These are phyloP conservation scores for Ridgeia piscesae DNA, from an alignment of 1,140 invertebrate species.

Conservation along the genomic window DNA sequence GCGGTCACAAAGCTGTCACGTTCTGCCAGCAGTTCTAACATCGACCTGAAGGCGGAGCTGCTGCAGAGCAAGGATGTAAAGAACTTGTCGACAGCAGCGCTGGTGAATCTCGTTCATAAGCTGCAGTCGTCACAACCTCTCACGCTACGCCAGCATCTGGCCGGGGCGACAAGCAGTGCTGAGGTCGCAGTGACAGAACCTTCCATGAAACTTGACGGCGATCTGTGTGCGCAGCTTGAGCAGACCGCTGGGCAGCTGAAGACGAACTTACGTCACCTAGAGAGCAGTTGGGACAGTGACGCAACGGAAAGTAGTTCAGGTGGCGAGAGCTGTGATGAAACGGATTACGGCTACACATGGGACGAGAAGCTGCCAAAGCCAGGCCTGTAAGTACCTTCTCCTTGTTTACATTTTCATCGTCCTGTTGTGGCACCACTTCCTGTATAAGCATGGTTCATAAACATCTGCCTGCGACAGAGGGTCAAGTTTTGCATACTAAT, in stretches of 20 bases:
- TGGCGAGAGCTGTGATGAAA: slow-evolving; percentile 89
- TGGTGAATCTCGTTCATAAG: slow-evolving; percentile 63
- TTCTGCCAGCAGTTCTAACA: slow-evolving; percentile 10
- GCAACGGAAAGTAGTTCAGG: slow-evolving; percentile 90
- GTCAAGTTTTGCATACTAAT: too few species aligned
- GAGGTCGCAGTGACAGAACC: slow-evolving; percentile 28
- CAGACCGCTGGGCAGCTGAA: slow-evolving; percentile 65
- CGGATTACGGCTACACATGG: slow-evolving; percentile 59
- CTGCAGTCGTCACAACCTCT: slow-evolving; percentile 48
- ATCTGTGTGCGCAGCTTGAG: slow-evolving; percentile 47
- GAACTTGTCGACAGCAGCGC: slow-evolving; percentile 60
- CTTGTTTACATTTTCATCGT: neutral
- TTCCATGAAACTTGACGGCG: slow-evolving; percentile 40
- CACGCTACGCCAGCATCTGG: slow-evolving; percentile 30
- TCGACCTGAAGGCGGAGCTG: slow-evolving; percentile 52
- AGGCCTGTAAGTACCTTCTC: slow-evolving; percentile 33
- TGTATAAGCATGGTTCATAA: neutral
- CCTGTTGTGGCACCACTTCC: neutral
- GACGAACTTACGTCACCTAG: slow-evolving; percentile 71
- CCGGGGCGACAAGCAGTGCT: slow-evolving; percentile 25
- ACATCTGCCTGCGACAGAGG: neutral
- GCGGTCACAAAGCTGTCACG: slow-evolving; percentile 19
- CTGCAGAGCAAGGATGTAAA: slow-evolving; percentile 58
- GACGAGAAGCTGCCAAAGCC: slow-evolving; percentile 26
- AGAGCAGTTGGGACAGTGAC: slow-evolving; percentile 82